Percentiles rank a stretch among this genome's conserved stretches.
phyloP scores from a whole-genome alignment of 2,888 invertebrate genomes.

The Catocala fraxini region DNA sequence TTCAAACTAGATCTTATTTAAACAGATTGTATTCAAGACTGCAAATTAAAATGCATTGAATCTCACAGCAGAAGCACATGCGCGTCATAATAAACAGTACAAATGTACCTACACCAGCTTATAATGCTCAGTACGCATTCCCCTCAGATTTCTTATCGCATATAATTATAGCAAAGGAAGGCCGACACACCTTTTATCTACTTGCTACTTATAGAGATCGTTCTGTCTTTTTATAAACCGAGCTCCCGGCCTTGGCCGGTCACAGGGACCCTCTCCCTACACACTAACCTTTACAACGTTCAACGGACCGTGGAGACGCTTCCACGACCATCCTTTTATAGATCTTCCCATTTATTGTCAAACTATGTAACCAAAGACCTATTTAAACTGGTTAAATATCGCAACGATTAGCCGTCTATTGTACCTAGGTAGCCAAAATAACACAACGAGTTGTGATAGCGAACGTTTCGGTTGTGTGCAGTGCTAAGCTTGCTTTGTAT shows the following conservation, averaged over 20 bases:
- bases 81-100: slow-evolving; percentile 8
- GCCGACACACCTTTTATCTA: slow-evolving; percentile 51
- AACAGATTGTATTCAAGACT: too few species aligned
- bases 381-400: slow-evolving; percentile 54
- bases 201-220: slow-evolving; percentile 36
- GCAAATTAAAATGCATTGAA: slow-evolving; percentile 5
- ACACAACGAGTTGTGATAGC: slow-evolving; percentile 67
- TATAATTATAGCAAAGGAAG: slow-evolving; percentile 43
- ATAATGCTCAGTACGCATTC: slow-evolving; percentile 46
- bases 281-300: slow-evolving; percentile 50
- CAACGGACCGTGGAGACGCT: slow-evolving; percentile 68
- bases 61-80: slow-evolving; percentile 13
- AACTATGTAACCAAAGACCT: slow-evolving; percentile 45
- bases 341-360: slow-evolving; percentile 47
- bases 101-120: slow-evolving; percentile 3
- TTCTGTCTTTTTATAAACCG: slow-evolving; percentile 57
- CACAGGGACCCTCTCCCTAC: slow-evolving; percentile 64
- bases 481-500: slow-evolving; percentile 38
- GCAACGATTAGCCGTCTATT: slow-evolving; percentile 54
- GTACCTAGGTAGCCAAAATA: slow-evolving; percentile 67
- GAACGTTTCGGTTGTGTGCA: slow-evolving; percentile 67
- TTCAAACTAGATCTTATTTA: too few species aligned
- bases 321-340: slow-evolving; percentile 62
- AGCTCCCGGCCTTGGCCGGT: slow-evolving; percentile 67
- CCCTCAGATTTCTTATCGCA: slow-evolving; percentile 45